Evolutionary conservation across 2,888 invertebrate species (phyloP).

Genomic region (Julus scanicus): DNA sequence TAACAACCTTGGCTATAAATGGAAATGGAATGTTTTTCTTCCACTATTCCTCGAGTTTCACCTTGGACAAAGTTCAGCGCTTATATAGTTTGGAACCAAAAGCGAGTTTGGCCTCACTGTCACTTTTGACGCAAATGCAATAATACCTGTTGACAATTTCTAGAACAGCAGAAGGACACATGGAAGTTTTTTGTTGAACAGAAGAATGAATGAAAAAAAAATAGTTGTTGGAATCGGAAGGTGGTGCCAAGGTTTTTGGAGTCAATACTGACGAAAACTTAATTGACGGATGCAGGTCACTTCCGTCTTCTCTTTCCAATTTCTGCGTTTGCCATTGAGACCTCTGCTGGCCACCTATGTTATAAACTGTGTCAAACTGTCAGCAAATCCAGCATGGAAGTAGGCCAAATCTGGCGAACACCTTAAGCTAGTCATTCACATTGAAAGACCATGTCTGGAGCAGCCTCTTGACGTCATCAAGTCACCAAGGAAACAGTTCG

Average conservation of each 20-base stretch:
- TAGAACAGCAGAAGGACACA: not conserved
- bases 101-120: not conserved
- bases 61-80: slow-evolving; percentile 6
- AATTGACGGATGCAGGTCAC: slow-evolving; percentile 27
- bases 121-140: not conserved
- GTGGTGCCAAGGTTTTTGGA: not conserved
- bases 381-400: not conserved
- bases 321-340: not conserved
- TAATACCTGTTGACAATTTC: slow-evolving; percentile 14
- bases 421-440: not conserved
- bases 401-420: slow-evolving; percentile 33
- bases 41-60: not conserved
- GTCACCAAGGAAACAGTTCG: slow-evolving; percentile 21
- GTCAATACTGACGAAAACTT: not conserved
- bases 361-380: slow-evolving; percentile 20
- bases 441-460: not conserved
- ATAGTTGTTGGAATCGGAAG: not conserved
- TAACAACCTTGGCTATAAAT: not conserved
- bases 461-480: not conserved
- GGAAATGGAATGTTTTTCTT: not conserved
- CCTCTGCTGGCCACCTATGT: not conserved
- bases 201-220: not conserved
- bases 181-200: not conserved
- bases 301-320: not conserved
- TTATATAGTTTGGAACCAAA: slow-evolving; percentile 3